Evolutionary conservation across 2,113 vertebrate species (phyloP), one percentile per base, ranked within the genome.

Genomic region (Cyprinodon tularosa): DNA sequence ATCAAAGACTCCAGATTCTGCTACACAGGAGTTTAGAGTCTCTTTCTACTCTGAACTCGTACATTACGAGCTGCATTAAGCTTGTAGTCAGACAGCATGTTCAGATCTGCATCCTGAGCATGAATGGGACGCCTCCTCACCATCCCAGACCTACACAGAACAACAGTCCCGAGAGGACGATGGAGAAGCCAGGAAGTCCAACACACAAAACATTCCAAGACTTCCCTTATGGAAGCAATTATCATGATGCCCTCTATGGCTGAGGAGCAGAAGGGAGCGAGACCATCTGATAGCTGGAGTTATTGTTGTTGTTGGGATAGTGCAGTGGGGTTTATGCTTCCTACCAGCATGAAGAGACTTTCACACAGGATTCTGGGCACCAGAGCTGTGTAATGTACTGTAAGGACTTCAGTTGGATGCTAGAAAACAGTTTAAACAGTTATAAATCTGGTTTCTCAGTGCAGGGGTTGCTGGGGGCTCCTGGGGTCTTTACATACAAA

Each of bases 201-300:
- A 94, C 85, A 89, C 83, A 66, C 84, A 88, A 90, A 82, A 92
- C 88, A 94, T 94, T 94, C 93, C 93, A 86, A 42, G 42, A 92
- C 87, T 90, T 94, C 93, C 91, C 90, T 86, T 87, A 86, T 94
- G 91, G 93, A 93, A 94, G 91, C 84, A 90, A 93, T 94, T 94
- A 93, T 39, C 79, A 81, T 71, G 71, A 82, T 88, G 82, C 71
- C 74, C 73, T 67, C 70, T 83, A 69, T 81, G 37, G 83, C 82
- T 14, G 68, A 71, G 57, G 81, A 63, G 83, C 71, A 63, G 76
- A 72, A 76, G 29, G 83, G 80, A 78, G 69, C 37, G 29, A 87
- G 87, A 92, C 88, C 73, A 74, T 71, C 72, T 76, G 88, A 93
- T 91, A 86, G 74, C 48, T 13, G 12, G 40, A 61, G 78, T 83